Evolutionary conservation across 2,113 vertebrate genomes (phyloP), one percentile per base, ranked within the genome.

Genomic region (Tupaia tana): DNA sequence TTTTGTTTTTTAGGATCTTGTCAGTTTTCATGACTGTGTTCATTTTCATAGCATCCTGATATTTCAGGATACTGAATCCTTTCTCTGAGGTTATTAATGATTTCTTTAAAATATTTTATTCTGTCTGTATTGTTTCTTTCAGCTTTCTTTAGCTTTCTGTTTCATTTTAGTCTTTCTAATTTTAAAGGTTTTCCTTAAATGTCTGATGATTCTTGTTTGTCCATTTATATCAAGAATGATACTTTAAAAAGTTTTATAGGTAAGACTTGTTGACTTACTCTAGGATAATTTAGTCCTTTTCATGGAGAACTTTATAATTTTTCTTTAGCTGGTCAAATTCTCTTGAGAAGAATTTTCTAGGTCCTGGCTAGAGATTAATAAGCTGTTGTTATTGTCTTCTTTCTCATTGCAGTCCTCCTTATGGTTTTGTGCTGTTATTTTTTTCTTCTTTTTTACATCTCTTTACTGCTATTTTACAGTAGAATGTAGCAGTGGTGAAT

Each of bases 281-380:
- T 86, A 58, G 52, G 10, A 29, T 79, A 70, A 70, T 81, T 69
- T 89, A 89, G 31, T 86, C 6, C 16, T 92, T 88, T 95, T 89
- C 54, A 27, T 7, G 75, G 67, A 24, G 52, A 29, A 31, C 22
- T 90, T 75, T 77, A 77, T 27, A 20, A 64, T 78, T 77, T 64
- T 63, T 91, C 34, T 70, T 89, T 24, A 77, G 15, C 64, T 63
- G 7, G 29, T 86, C 86, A 96, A 74, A 70, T 64, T 78, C 16
- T 95, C 86, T 81, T 52, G 9, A 86, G 31, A 86, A 77, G 63
- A 81, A 90, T 82, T 52, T 93, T 90, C 81, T 15, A 82, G 22
- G 24, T 70, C 43, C 52, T 86, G 34, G 27, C 11, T 82, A 43
- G 70, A 85, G 71, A 67, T 73, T 82, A 82, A 85, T 90, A 74